phyloP scores from a whole-genome alignment of 2,113 vertebrate species.

The Anoplopoma fimbria region DNA sequence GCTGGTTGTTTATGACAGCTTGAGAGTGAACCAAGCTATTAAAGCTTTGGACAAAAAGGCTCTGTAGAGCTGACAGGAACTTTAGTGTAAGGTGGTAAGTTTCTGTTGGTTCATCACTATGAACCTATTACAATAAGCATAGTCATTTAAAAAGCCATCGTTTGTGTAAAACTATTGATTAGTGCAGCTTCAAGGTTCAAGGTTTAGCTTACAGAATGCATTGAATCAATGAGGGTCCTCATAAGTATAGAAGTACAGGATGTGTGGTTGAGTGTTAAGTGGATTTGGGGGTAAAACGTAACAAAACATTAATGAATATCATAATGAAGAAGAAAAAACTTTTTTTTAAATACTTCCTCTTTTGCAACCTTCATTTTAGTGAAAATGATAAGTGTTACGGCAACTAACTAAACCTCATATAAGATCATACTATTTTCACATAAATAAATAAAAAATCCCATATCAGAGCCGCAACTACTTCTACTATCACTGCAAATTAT shows the following conservation, averaged over 20 bases:
- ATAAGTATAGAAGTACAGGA: background rate
- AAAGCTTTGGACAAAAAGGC: background rate
- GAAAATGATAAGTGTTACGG: background rate
- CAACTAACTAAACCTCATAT: background rate
- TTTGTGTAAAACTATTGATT: background rate
- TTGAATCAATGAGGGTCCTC: background rate
- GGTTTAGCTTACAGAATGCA: background rate
- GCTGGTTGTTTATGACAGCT: background rate
- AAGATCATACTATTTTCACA: background rate
- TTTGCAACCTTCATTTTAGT: background rate
- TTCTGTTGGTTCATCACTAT: background rate
- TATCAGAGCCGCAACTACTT: background rate
- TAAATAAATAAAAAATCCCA: background rate
- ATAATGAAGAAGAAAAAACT: background rate
- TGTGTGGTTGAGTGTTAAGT: background rate
- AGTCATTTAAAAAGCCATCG: background rate
- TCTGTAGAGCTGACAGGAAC: background rate
- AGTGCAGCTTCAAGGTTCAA: background rate
- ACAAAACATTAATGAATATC: background rate
- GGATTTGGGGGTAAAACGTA: background rate
- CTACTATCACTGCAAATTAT: background rate
- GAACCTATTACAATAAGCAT: background rate
- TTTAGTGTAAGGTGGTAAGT: background rate
- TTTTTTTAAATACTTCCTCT: background rate
- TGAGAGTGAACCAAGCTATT: background rate